Evolutionary conservation across 2,888 invertebrate genomes (phyloP).

Genomic region (Conistra vaccinii): DNA sequence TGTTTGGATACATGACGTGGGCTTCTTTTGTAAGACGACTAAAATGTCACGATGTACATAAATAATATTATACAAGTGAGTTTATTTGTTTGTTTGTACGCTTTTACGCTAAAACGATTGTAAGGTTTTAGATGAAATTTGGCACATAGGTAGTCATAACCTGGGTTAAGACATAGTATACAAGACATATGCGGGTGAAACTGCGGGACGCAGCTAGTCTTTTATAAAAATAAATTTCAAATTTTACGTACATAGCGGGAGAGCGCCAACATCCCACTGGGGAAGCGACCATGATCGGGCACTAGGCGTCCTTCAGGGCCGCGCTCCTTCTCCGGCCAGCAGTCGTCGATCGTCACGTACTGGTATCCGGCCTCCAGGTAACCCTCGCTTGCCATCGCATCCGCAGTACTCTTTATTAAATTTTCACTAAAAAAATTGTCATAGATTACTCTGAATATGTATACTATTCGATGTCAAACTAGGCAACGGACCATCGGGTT

Average conservation of each 20-base stretch:
- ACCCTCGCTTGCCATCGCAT: conserved; percentile 92
- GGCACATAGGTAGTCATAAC: no score
- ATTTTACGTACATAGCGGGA: conserved; percentile 92
- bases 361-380: conserved; percentile 93
- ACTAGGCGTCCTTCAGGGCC: conserved; percentile 91
- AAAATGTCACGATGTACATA: no score
- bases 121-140: no score
- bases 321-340: conserved; percentile 93
- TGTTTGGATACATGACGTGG: no score
- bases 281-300: conserved; percentile 93
- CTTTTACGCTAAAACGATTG: no score
- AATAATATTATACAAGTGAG: no score
- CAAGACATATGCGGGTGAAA: no score
- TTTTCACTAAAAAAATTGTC: conserved; percentile 87
- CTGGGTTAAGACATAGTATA: no score
- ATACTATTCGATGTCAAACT: neutral
- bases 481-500: neutral
- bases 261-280: conserved; percentile 93
- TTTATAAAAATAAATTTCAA: neutral
- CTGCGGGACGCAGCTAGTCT: no score
- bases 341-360: conserved; percentile 94
- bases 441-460: neutral
- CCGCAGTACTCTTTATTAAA: conserved; percentile 91
- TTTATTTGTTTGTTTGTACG: no score
- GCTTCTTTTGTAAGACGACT: no score